Evolutionary conservation across 2,888 invertebrate genomes (phyloP).

Genomic region (Habrosyne pyritoides): DNA sequence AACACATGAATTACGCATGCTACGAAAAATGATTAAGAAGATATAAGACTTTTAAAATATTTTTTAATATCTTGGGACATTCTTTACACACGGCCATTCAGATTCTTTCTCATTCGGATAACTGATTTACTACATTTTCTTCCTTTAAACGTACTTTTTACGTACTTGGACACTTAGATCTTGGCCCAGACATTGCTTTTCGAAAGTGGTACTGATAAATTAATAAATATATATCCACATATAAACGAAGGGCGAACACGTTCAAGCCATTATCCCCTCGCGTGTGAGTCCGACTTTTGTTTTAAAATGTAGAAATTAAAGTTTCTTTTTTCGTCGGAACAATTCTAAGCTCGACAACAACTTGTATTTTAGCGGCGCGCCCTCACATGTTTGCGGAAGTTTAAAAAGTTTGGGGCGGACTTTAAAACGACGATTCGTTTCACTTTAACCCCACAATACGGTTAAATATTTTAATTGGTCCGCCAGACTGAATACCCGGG

Average conservation of each 20-base stretch:
- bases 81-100: too few relatives aligned
- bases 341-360: conserved; percentile 77
- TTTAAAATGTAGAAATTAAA: conserved; percentile 81
- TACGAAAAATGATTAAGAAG: too few relatives aligned
- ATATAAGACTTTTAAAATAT: too few relatives aligned
- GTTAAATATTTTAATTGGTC: conserved; percentile 70
- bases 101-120: too few relatives aligned
- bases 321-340: conserved; percentile 77
- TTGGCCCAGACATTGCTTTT: background rate
- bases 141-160: too few relatives aligned
- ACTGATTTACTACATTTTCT: too few relatives aligned
- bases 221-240: conserved; percentile 12
- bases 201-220: background rate
- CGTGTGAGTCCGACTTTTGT: conserved; percentile 66
- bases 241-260: conserved; percentile 55
- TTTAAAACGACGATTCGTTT: conserved; percentile 68
- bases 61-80: too few relatives aligned
- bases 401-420: conserved; percentile 70
- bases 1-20: too few relatives aligned
- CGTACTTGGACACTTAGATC: background rate
- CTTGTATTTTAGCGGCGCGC: conserved; percentile 78
- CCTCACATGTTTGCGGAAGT: conserved; percentile 80
- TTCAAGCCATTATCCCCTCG: conserved; percentile 70
- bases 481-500: conserved; percentile 43
- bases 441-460: conserved; percentile 61